Base-by-base conservation (phyloP, 2,113 vertebrate genomes). In the Bos taurus region DNA sequence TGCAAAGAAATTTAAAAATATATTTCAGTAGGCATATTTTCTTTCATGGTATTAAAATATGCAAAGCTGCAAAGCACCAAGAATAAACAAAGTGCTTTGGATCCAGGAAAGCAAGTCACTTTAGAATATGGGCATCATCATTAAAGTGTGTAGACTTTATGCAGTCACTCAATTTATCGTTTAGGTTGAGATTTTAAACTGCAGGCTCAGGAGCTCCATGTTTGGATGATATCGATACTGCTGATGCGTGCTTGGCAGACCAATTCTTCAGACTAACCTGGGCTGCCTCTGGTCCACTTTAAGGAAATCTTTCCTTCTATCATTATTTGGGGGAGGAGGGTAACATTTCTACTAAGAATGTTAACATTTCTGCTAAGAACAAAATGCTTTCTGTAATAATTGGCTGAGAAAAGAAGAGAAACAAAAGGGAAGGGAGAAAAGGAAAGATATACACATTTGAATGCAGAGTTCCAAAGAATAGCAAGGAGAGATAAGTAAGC, bases 111-210 rank as follows among this genome's bases (percentile, higher is more conserved):
- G 30, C 21, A 1, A 62, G 59, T 82, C 71, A 1, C 25, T 7
- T 10, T 26, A 30, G 26, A 77, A 54, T 6, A 33, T 0, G 0
- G 33, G n/a, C 15, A 3, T 7, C 19, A 0, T 6, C 7, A 23
- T 25, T 25, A 19, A 62, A 26, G 14, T 0, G 12, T 2, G 1
- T 1, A 4, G 2, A 7, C 36, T 40, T 23, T 3, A 5, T 4
- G 8, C 52, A 23, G 16, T 25, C 57, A 25, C 2, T 14, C 15
- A 14, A 6, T 1, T 43, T 52, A 0, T 7, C 16, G 33, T 21
- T 71, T 36, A 15, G 17, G 5, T 0, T 23, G 46, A 88, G n/a
- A 40, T 43, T 33, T 54, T 81, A 59, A n/a, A 8, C 28, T 33
- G 25, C 3, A 30, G 91, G 26, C 8, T 19, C 28, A 12, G 2